These are phyloP conservation scores for Papilio demoleus DNA, from an alignment of 2,888 invertebrate genomes.

Conservation along the genomic window DNA sequence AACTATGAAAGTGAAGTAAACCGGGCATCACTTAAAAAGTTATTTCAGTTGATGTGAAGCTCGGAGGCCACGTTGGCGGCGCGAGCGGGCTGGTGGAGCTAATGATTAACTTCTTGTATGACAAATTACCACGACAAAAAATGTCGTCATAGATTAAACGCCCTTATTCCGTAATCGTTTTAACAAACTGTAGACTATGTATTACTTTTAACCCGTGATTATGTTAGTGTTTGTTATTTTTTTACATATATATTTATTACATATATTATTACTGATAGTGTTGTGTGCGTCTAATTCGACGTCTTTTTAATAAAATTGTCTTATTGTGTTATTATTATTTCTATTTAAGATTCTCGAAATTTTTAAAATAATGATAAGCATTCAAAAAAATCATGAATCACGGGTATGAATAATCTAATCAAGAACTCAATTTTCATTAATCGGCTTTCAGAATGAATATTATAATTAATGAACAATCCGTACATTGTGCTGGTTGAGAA, in stretches of 20 bases:
- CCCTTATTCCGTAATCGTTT: neutral
- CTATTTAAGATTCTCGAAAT: neutral
- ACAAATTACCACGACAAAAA: conserved; percentile 36
- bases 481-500: conserved; percentile 12
- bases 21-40: conserved; percentile 57
- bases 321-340: neutral
- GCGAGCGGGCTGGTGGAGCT: conserved; percentile 39
- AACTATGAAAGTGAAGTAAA: conserved; percentile 60
- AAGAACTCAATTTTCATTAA: conserved; percentile 23
- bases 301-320: too few species aligned
- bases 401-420: conserved; percentile 19
- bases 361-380: conserved; percentile 1
- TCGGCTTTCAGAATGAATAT: conserved; percentile 21
- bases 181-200: neutral
- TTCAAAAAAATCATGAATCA: conserved; percentile 16
- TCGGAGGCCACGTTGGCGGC: conserved; percentile 26
- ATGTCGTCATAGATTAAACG: conserved; percentile 2
- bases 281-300: too few species aligned
- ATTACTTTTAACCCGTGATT: neutral
- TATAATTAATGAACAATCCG: conserved; percentile 23
- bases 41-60: conserved; percentile 50
- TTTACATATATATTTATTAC: too few species aligned
- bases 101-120: conserved; percentile 34
- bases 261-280: too few species aligned
- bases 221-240: too few species aligned